Evolutionary conservation across 2,797 vertebrate genomes (phyloP), one percentile per base, ranked within the genome.

Genomic region (Limnodromus scolopaceus): DNA sequence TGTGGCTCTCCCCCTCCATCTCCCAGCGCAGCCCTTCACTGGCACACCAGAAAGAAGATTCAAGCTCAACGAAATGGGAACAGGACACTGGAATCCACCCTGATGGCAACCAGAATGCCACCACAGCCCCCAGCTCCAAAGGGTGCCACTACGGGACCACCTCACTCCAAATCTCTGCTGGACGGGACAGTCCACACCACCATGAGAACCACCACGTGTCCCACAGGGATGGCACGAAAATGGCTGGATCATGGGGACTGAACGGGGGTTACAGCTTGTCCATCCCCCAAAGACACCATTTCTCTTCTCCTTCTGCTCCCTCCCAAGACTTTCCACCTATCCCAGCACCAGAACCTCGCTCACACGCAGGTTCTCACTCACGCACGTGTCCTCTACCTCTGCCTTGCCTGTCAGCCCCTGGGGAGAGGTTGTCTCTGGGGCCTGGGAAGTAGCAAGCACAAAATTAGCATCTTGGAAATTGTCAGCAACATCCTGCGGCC

Each of bases 351-450:
- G 69, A 63, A 64, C 53, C 14, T 89, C 1, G 0, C 61, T 46
- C 74, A 38, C 55, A 49, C 0, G 0, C 41, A 3, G 0, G 13
- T 7, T 80, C 19, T 87, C 20, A 17, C 53, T 60, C 1, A 0
- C 11, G 53, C 51, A 51, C 0, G 2, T 6, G 7, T 51, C 51
- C 41, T 76, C 19, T 41, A 71, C 27, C 77, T 55, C 38, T n/a
- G 38, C 48, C 63, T 55, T 6, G 2, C 24, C 54, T 18, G 6
- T 22, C 36, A 60, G 43, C 23, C 48, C 46, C 46, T 1, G 1
- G 38, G 61, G 13, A 86, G 18, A 69, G 28, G 30, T 23, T 65
- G 25, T 10, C 43, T 25, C 77, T 34, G 22, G 68, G 41, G 39
- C 22, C 43, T 51, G 65, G 38, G 58, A 90, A 48, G 34, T 0